Evolutionary conservation across 2,888 invertebrate genomes (phyloP), one percentile per base, ranked within the genome.

Genomic region (Xylocampa areola): DNA sequence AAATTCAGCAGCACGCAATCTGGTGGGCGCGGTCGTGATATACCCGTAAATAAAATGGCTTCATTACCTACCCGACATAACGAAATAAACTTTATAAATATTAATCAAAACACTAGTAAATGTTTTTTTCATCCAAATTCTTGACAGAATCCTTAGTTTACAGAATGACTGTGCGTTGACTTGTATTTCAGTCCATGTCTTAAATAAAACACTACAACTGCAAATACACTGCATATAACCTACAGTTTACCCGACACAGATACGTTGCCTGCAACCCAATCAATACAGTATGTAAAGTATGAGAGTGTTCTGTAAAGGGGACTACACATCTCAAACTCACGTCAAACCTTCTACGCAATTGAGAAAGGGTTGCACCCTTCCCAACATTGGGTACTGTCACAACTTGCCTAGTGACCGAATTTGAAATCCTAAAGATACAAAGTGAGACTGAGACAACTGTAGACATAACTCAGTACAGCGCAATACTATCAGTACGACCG

Each of bases 21-120:
- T n/a, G n/a, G n/a, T n/a, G n/a, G n/a, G n/a, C n/a, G n/a, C n/a
- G 59, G 49, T 29, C 35, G 51, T 43, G 39, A 51, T 44, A 45
- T 68, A 64, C 63, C 68, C 63, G 68, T 68, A 64, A 64, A 64
- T 52, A 68, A 68, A 64, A 68, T 64, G 68, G 71, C 72, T 44
- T 66, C 43, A 65, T 44, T 65, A 54, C 66, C 29, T 63, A 66
- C 16, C 45, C 10, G 41, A 51, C 21, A 17, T 66, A 69, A 69
- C 57, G 58, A 64, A 64, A 64, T 69, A 66, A 64, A 69, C 50
- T 66, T 69, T 64, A 45, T 25, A 68, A 55, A 68, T 44, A 65
- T 55, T 68, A 29, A 49, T 69, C 64, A 49, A 65, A 68, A 63
- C 17, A 33, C 49, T 50, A 59, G 13, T 44, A 54, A 62, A 68